phyloP scores from a whole-genome alignment of 2,797 vertebrate genomes.

The Synaphobranchus kaupii region DNA sequence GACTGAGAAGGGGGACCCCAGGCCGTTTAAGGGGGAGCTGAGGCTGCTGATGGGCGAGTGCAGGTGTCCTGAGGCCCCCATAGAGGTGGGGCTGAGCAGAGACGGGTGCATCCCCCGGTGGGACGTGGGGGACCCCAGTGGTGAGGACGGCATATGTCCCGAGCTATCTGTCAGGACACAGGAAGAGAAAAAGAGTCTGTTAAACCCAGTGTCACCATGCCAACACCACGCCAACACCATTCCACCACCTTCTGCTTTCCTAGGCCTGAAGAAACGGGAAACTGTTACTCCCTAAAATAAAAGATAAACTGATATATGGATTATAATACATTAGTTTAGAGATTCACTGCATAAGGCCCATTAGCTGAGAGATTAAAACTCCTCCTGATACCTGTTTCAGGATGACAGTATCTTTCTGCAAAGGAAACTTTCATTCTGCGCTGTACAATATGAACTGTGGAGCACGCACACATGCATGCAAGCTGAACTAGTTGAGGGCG shows the following conservation, averaged over 20 bases:
- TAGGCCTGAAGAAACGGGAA: too few species aligned
- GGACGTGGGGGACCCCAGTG: constrained; percentile 84
- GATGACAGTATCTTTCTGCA: background rate
- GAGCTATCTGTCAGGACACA: constrained; percentile 80
- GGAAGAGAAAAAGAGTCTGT: constrained; percentile 39
- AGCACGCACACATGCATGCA: too few species aligned
- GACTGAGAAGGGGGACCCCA: constrained; percentile 92
- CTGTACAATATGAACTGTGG: too few species aligned
- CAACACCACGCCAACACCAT: background rate
- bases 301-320: too few species aligned
- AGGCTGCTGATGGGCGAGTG: constrained; percentile 92
- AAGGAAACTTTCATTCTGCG: background rate
- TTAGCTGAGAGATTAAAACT: too few species aligned
- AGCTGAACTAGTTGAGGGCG: background rate
- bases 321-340: too few species aligned
- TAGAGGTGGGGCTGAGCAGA: constrained; percentile 80
- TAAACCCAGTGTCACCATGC: background rate
- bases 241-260: too few species aligned
- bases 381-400: background rate
- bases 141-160: constrained; percentile 82
- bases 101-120: constrained; percentile 91
- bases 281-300: too few species aligned
- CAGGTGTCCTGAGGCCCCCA: constrained; percentile 85
- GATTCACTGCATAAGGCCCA: too few species aligned
- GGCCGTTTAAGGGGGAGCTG: constrained; percentile 88